phyloP scores from a whole-genome alignment of 2,888 invertebrate species.

The Eupithecia insigniata region DNA sequence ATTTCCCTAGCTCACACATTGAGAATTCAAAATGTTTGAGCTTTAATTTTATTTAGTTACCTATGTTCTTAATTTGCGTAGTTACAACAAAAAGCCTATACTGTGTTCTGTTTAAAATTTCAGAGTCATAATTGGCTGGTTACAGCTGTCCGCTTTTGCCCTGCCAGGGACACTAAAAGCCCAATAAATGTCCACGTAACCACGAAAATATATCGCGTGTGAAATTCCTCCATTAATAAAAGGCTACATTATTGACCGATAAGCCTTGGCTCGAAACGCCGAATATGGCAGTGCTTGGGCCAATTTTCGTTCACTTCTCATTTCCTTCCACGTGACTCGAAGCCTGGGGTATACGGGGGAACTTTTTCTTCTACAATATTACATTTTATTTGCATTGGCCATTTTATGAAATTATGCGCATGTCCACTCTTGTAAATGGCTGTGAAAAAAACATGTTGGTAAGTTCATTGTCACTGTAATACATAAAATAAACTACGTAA shows the following conservation, averaged over 20 bases:
- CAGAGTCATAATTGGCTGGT: neutral
- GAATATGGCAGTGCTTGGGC: slow-evolving; percentile 50
- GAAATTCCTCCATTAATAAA: slow-evolving; percentile 41
- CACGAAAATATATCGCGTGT: slow-evolving; percentile 40
- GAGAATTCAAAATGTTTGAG: neutral
- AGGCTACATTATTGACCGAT: slow-evolving; percentile 43
- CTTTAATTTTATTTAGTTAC: neutral
- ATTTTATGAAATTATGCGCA: neutral
- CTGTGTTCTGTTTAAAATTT: neutral
- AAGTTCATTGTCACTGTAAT: neutral
- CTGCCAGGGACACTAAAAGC: slow-evolving; percentile 7
- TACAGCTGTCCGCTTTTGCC: neutral
- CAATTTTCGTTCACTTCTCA: slow-evolving; percentile 65
- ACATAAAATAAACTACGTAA: neutral
- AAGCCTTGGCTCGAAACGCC: slow-evolving; percentile 40
- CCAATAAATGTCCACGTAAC: slow-evolving; percentile 11
- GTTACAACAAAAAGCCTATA: neutral
- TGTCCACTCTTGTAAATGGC: neutral
- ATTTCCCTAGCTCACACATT: neutral
- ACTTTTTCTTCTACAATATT: neutral
- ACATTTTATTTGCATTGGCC: neutral
- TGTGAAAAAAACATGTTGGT: neutral
- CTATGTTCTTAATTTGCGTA: neutral
- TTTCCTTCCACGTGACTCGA: slow-evolving; percentile 55
- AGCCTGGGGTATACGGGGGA: slow-evolving; percentile 42